Evolutionary conservation across 2,113 vertebrate genomes (phyloP).

Genomic region (Atherinomorus stipes): DNA sequence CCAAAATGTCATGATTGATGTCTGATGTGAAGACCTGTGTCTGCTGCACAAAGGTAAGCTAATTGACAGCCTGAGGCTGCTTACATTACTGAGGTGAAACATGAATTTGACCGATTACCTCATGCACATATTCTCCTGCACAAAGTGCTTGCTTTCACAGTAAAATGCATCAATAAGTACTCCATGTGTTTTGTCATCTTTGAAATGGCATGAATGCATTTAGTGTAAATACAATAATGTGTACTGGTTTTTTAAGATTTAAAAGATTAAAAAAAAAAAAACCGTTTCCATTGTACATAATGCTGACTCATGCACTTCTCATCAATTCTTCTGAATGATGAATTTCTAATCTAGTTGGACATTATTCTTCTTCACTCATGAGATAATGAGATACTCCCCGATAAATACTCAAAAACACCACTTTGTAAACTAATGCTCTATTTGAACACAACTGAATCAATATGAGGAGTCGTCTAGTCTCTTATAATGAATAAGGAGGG

Average conservation of each 20-base stretch:
- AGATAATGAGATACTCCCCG: conserved; percentile 44
- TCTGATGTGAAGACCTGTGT: background rate
- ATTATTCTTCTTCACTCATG: conserved; percentile 39
- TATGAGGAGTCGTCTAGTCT: conserved; percentile 5
- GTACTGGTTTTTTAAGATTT: conserved; percentile 1
- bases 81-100: background rate
- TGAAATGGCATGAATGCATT: conserved; percentile 10
- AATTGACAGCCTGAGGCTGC: background rate
- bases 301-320: background rate
- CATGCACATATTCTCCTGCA: background rate
- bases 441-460: conserved; percentile 28
- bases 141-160: background rate
- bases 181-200: conserved; percentile 10
- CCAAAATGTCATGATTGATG: background rate
- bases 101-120: conserved; percentile 6
- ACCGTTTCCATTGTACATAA: background rate
- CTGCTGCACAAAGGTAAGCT: background rate
- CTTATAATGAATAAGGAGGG: conserved; percentile 7
- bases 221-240: background rate
- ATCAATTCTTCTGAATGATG: conserved; percentile 36
- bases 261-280: background rate
- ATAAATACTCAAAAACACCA: conserved; percentile 48
- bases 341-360: conserved; percentile 26
- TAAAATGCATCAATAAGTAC: conserved; percentile 13
- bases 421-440: conserved; percentile 34